phyloP scores from a whole-genome alignment of 1,140 invertebrate genomes.

The Rhagoletis zephyria region DNA sequence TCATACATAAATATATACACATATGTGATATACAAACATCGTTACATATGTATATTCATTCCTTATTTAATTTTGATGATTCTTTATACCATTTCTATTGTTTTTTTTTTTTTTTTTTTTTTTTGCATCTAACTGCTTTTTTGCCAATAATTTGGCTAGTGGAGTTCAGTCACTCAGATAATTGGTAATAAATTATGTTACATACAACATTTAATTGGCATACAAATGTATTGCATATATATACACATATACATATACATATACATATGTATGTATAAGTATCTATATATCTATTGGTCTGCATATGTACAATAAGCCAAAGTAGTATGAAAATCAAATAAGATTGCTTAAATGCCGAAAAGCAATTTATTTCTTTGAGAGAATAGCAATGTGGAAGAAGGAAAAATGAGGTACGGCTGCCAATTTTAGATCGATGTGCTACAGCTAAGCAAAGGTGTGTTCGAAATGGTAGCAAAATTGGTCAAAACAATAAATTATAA shows the following conservation, averaged over 20 bases:
- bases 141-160: slow-evolving; percentile 25
- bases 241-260: no score
- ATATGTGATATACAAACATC: background rate
- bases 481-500: slow-evolving; percentile 39
- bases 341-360: slow-evolving; percentile 48
- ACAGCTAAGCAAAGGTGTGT: slow-evolving; percentile 28
- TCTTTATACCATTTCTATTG: background rate
- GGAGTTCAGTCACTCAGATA: slow-evolving; percentile 40
- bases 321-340: slow-evolving; percentile 18
- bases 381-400: background rate
- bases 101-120: background rate
- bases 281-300: background rate
- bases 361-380: background rate
- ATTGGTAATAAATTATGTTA: slow-evolving; percentile 53
- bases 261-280: background rate
- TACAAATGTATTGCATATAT: slow-evolving; percentile 29
- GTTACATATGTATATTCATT: background rate
- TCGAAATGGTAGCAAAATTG: slow-evolving; percentile 42
- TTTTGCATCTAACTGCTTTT: background rate
- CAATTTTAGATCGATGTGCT: slow-evolving; percentile 28
- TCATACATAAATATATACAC: no score
- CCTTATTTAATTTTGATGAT: background rate
- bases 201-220: slow-evolving; percentile 51
- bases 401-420: slow-evolving; percentile 39
- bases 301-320: background rate